Evolutionary conservation across 2,888 invertebrate genomes (phyloP).

Genomic region (Pollenia amentaria): DNA sequence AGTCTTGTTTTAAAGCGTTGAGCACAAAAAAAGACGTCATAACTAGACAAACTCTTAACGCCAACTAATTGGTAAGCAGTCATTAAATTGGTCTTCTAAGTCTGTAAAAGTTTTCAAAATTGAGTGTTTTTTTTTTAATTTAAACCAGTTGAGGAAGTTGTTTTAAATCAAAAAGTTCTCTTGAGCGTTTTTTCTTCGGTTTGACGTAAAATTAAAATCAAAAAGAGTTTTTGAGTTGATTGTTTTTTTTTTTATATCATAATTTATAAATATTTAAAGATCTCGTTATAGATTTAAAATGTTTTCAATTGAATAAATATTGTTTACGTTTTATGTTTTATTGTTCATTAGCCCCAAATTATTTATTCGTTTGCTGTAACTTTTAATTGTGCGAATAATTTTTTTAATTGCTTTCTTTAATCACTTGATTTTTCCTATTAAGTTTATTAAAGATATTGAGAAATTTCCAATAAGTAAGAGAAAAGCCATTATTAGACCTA

Average conservation of each 20-base stretch:
- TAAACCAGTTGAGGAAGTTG: conserved; percentile 12
- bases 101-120: no score
- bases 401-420: neutral
- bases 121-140: neutral
- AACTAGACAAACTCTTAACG: conserved; percentile 60
- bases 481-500: no score
- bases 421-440: neutral
- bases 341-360: conserved; percentile 47
- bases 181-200: conserved; percentile 45
- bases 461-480: no score
- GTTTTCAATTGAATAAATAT: conserved; percentile 35
- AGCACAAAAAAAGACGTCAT: conserved; percentile 56
- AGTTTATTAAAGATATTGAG: no score
- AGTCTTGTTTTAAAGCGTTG: conserved; percentile 39
- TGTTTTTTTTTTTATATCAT: neutral
- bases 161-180: conserved; percentile 16
- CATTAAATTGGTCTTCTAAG: conserved; percentile 55
- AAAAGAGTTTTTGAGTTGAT: neutral
- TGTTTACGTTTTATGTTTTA: neutral
- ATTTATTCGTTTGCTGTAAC: neutral
- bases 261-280: conserved; percentile 20
- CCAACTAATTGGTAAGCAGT: conserved; percentile 59
- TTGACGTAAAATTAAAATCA: neutral
- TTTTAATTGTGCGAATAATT: neutral
- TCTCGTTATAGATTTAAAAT: conserved; percentile 15